Conservation (phyloP, 2,797 vertebrate genomes). For the Craterocephalus amniculus region DNA sequence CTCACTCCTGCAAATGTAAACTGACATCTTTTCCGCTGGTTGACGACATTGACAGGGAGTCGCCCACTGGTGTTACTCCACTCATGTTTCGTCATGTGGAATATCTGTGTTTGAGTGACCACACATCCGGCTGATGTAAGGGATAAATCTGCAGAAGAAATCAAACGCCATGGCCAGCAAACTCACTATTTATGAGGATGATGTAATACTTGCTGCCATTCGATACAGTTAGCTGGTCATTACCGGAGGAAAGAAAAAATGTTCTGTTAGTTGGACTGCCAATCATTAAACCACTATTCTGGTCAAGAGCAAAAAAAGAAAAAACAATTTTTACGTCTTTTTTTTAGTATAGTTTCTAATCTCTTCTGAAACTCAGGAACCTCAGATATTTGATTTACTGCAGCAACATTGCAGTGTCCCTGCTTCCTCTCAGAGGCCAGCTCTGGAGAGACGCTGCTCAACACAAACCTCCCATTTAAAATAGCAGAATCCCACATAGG, state of each 20-base stretch:
- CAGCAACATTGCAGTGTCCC: conserved; percentile 11
- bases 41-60: conserved; percentile 40
- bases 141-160: conserved; percentile 11
- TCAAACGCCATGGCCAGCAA: not conserved
- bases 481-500: conserved; percentile 10
- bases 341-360: not conserved
- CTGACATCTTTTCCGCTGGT: not conserved
- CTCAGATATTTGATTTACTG: not conserved
- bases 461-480: conserved; percentile 48
- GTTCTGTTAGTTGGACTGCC: not conserved
- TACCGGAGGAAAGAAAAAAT: not conserved
- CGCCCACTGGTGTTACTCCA: conserved; percentile 17
- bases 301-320: not conserved
- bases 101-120: conserved; percentile 16
- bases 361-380: not conserved
- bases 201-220: not conserved
- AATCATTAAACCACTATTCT: not conserved
- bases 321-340: not conserved
- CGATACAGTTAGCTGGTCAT: not conserved
- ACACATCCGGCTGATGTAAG: not conserved
- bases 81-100: conserved; percentile 38
- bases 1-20: conserved; percentile 8
- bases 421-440: conserved; percentile 40
- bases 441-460: conserved; percentile 5
- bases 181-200: not conserved